Percentiles rank a stretch among this genome's conserved stretches.
These are phyloP conservation scores for Scaptodrosophila latifasciaeformis DNA, from an alignment of 2,888 invertebrate genomes.

Conservation along the genomic window DNA sequence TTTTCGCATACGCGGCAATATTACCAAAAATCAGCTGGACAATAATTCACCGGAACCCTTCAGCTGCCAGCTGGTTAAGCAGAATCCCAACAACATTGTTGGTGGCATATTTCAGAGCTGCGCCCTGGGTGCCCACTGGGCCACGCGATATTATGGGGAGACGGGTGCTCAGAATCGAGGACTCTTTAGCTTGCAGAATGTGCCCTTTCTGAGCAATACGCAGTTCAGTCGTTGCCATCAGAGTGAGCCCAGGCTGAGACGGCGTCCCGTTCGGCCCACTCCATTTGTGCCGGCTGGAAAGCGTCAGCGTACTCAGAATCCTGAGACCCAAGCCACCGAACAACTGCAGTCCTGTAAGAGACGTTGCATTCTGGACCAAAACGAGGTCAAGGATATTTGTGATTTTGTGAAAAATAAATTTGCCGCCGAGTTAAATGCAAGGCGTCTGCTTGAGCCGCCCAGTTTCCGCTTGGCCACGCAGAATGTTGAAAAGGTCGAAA, in stretches of 20 bases:
- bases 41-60: conserved; percentile 61
- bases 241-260: too few species aligned
- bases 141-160: conserved; percentile 63
- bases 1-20: conserved; percentile 63
- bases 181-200: conserved; percentile 55
- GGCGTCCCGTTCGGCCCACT: conserved; percentile 57
- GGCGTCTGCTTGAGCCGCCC: conserved; percentile 32
- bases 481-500: not conserved
- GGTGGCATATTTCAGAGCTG: conserved; percentile 71
- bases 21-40: conserved; percentile 34
- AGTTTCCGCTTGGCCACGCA: too few species aligned
- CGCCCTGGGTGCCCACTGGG: conserved; percentile 68
- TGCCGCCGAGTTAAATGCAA: too few species aligned
- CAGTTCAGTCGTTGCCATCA: conserved; percentile 27
- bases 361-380: conserved; percentile 23
- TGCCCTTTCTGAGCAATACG: conserved; percentile 69
- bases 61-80: conserved; percentile 69
- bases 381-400: conserved; percentile 6
- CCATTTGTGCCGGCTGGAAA: conserved; percentile 53
- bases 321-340: not conserved
- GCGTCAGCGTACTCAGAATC: conserved; percentile 30
- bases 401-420: not conserved
- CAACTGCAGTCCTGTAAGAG: conserved; percentile 27
- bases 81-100: conserved; percentile 60
- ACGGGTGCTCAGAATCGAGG: too few species aligned